Percentiles rank a stretch among this genome's conserved stretches.
Conservation (phyloP, 2,113 vertebrate species). For the Hippopotamus amphibius region DNA sequence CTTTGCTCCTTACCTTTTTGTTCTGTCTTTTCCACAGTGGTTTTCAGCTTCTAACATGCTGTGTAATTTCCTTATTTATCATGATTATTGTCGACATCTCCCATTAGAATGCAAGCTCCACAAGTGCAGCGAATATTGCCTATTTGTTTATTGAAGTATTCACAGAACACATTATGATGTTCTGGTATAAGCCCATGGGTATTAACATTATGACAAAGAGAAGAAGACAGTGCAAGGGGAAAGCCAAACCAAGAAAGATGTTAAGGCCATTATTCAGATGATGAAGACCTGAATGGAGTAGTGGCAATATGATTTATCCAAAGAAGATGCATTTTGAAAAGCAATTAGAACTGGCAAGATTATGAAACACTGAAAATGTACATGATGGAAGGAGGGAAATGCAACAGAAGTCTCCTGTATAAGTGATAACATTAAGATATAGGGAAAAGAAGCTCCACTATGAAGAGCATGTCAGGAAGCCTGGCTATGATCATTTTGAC, state of each 20-base stretch:
- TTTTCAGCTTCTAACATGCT: not conserved
- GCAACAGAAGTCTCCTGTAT: not conserved
- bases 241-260: not conserved
- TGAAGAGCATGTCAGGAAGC: not conserved
- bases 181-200: not conserved
- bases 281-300: not conserved
- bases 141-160: not conserved
- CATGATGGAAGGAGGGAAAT: not conserved
- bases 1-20: not conserved
- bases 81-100: not conserved
- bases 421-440: not conserved
- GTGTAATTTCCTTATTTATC: not conserved
- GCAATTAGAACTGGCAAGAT: not conserved
- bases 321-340: not conserved
- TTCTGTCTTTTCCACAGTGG: not conserved
- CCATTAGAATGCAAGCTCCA: not conserved
- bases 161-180: accelerated
- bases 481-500: not conserved
- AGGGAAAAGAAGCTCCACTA: not conserved
- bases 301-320: not conserved
- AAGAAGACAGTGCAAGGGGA: not conserved
- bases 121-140: no score
- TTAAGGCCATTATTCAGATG: not conserved
- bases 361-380: not conserved
- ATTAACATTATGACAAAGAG: not conserved